These are phyloP conservation scores for Sinhomidia bicolor DNA, from an alignment of 2,888 invertebrate species.

Conservation along the genomic window DNA sequence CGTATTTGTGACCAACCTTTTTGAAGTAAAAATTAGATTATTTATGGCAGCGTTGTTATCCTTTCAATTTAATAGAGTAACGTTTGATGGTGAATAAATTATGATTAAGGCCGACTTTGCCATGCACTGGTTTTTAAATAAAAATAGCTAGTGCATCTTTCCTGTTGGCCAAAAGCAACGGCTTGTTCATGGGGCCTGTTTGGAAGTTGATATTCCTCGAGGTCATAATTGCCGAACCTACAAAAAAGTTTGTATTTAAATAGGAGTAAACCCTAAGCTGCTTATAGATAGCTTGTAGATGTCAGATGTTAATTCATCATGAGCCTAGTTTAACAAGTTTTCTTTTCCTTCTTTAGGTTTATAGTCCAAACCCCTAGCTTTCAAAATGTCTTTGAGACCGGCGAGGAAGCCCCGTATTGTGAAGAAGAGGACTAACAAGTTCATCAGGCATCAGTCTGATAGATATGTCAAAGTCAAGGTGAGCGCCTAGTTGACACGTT, in stretches of 20 bases:
- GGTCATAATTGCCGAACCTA: conserved; percentile 63
- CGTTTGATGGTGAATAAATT: neutral
- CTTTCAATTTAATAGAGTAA: neutral
- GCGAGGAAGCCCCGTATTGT: conserved; percentile 94
- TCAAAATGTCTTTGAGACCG: conserved; percentile 88
- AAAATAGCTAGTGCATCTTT: conserved; percentile 44
- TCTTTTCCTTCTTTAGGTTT: neutral
- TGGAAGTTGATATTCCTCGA: conserved; percentile 63
- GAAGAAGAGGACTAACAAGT: conserved; percentile 99
- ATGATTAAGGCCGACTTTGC: conserved; percentile 47
- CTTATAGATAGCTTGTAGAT: neutral
- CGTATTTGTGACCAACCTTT: too few relatives aligned
- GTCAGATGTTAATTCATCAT: too few relatives aligned
- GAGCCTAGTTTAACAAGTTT: too few relatives aligned
- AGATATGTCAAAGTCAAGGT: conserved; percentile 97
- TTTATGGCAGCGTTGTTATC: too few relatives aligned
- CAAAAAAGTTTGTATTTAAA: conserved; percentile 1
- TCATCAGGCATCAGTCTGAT: conserved; percentile 99
- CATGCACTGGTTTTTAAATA: conserved; percentile 26
- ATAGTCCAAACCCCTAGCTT: neutral
- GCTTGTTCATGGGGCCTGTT: conserved; percentile 61
- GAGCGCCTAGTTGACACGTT: too few relatives aligned
- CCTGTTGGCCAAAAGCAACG: conserved; percentile 56
- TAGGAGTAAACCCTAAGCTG: neutral
- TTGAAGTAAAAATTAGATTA: neutral